phyloP scores from a whole-genome alignment of 2,113 vertebrate genomes.

The Sinocyclocheilus maitianheensis region DNA sequence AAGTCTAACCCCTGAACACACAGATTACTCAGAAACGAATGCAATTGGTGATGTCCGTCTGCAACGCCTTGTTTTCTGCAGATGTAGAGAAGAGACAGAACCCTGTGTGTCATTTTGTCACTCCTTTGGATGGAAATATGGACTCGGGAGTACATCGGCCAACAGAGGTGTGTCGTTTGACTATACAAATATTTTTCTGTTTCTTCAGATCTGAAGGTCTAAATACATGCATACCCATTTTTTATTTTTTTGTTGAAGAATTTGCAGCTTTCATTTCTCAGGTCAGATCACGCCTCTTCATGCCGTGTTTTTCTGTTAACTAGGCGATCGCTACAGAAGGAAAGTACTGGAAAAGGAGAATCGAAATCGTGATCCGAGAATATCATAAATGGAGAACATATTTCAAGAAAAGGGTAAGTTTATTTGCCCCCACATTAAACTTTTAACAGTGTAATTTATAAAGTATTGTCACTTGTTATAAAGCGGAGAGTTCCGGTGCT shows the following conservation, averaged over 20 bases:
- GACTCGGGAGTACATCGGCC: constrained; percentile 85
- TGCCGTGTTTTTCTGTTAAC: constrained; percentile 29
- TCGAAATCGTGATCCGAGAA: constrained; percentile 93
- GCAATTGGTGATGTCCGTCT: neutral
- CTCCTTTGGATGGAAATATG: constrained; percentile 88
- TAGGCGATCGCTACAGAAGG: constrained; percentile 88
- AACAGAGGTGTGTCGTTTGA: constrained; percentile 74
- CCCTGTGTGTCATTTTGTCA: constrained; percentile 95
- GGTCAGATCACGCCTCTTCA: neutral
- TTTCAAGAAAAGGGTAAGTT: constrained; percentile 94
- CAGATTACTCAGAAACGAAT: neutral
- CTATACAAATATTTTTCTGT: neutral
- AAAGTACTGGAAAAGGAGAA: constrained; percentile 92
- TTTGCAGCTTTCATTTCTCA: neutral
- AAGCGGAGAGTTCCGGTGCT: too few relatives aligned
- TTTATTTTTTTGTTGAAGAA: neutral
- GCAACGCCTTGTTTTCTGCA: constrained; percentile 56
- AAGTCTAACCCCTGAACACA: constrained; percentile 64
- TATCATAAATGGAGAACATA: constrained; percentile 99
- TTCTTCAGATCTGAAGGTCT: neutral
- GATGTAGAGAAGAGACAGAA: constrained; percentile 94
- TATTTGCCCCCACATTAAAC: neutral
- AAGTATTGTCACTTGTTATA: too few relatives aligned
- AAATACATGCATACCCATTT: neutral
- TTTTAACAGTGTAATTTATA: neutral